Conservation (phyloP, 1,140 invertebrate species). For the Hyposmocoma kahamanoa region DNA sequence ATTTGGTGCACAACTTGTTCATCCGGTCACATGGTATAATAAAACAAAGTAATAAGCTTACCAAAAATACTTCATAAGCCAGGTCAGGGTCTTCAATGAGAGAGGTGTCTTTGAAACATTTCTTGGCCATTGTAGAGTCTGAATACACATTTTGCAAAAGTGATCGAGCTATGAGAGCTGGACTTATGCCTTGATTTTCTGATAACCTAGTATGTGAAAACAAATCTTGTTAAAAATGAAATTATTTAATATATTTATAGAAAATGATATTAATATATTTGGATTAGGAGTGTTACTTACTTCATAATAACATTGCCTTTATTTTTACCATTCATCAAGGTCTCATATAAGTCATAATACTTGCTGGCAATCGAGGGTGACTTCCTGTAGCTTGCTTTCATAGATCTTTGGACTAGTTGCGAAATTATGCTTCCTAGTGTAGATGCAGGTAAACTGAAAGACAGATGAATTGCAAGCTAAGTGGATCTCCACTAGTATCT, state of each 20-base stretch:
- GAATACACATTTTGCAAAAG: conserved; percentile 54
- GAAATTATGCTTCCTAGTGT: conserved; percentile 60
- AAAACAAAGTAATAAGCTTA: no score
- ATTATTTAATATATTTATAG: background rate
- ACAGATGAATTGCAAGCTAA: no score
- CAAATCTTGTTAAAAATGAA: conserved; percentile 8
- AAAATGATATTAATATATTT: conserved; percentile 4
- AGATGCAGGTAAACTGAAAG: conserved; percentile 41
- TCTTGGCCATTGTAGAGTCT: conserved; percentile 57
- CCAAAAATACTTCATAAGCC: conserved; percentile 85
- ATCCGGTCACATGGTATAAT: no score
- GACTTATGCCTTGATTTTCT: conserved; percentile 57
- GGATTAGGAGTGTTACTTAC: conserved; percentile 29
- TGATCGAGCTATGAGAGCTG: conserved; percentile 60
- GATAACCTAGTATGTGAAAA: conserved; percentile 48
- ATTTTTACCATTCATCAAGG: conserved; percentile 45
- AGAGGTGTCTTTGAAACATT: conserved; percentile 81
- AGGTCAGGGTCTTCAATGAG: conserved; percentile 81
- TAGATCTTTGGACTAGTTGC: conserved; percentile 51
- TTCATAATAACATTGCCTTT: conserved; percentile 48
- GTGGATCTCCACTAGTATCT: conserved; percentile 4
- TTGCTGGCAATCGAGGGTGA: conserved; percentile 58
- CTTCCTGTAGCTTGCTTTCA: conserved; percentile 62
- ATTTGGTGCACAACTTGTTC: no score
- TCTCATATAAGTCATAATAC: conserved; percentile 61